Evolutionary conservation across 2,797 vertebrate genomes (phyloP).

Genomic region (Thalassophryne amazonica): DNA sequence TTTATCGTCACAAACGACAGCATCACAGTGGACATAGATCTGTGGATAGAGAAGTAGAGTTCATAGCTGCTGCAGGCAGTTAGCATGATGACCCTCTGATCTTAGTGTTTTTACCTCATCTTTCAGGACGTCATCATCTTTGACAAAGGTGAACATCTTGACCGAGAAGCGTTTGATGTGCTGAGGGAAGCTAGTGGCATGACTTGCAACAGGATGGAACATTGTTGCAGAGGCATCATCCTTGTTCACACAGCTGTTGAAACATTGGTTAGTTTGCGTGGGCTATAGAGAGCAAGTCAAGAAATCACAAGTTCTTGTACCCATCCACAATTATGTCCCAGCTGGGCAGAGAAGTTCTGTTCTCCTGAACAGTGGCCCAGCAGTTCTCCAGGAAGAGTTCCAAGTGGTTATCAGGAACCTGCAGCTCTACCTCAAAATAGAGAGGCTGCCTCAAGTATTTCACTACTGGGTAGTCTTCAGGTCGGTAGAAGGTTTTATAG

Average conservation of each 20-base stretch:
- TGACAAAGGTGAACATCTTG: conserved; percentile 82
- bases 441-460: conserved; percentile 67
- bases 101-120: conserved; percentile 67
- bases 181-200: conserved; percentile 57
- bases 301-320: too few species aligned
- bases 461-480: conserved; percentile 68
- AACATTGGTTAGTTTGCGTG: too few species aligned
- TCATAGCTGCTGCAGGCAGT: neutral
- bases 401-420: conserved; percentile 61
- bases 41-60: conserved; percentile 26
- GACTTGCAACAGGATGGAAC: conserved; percentile 49
- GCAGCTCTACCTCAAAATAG: conserved; percentile 74
- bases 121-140: conserved; percentile 46
- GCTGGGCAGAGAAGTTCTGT: conserved; percentile 57
- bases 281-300: too few species aligned
- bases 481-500: conserved; percentile 58
- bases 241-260: conserved; percentile 66
- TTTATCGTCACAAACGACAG: conserved; percentile 78
- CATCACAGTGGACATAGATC: conserved; percentile 85
- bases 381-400: conserved; percentile 76
- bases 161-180: conserved; percentile 86
- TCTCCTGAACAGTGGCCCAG: conserved; percentile 70
- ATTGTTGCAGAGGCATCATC: conserved; percentile 54
- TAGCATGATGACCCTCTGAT: too few species aligned
- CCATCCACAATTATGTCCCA: conserved; percentile 78